Evolutionary conservation across 2,113 vertebrate genomes (phyloP), one percentile per base, ranked within the genome.

Genomic region (Mustelus asterias): DNA sequence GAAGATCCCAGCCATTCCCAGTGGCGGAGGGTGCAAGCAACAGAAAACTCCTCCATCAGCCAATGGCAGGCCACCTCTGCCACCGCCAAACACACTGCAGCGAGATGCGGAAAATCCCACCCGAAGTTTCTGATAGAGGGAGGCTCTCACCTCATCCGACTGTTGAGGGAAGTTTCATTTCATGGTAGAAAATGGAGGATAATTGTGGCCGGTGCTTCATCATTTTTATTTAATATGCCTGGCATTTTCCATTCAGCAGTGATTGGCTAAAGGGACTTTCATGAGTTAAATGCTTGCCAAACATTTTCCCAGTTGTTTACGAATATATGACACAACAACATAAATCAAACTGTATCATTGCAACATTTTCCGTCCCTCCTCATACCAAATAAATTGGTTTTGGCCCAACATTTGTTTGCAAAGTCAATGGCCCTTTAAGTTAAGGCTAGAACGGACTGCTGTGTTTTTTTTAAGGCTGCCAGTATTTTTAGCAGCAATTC

Each of bases 351-450:
- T 22, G 60, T 37, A 65, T 20, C 89, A 9, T 93, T 93, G 89
- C 89, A 93, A 83, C 16, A n/a, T n/a, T 65, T 93, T 65, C 33
- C 18, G 16, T 67, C 20, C n/a, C 48, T n/a, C 37, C 33, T 65
- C 18, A 33, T 37, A 65, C 7, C 9, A 65, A 93, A 37, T 93
- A 93, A 93, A 93, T 65, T 93, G 33, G 1, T 93, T 92, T 93
- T 93, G 89, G 89, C 60, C 33, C n/a, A 93, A 93, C 89, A 93
- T 65, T 41, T 93, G 89, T 93, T 93, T 93, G 58, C 89, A n/a
- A 93, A 93, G n/a, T n/a, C 89, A 93, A 41, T 20, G 60, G 89
- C n/a, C 60, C 58, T 65, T 93, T 65, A 65, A 65, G 11, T 6
- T 93, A 22, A 93, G n/a, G 33, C 37, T 37, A 44, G 80, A 41